phyloP scores from a whole-genome alignment of 30 jellyfish, hydroid and myxozoan species.

The Clytia hemisphaerica region DNA sequence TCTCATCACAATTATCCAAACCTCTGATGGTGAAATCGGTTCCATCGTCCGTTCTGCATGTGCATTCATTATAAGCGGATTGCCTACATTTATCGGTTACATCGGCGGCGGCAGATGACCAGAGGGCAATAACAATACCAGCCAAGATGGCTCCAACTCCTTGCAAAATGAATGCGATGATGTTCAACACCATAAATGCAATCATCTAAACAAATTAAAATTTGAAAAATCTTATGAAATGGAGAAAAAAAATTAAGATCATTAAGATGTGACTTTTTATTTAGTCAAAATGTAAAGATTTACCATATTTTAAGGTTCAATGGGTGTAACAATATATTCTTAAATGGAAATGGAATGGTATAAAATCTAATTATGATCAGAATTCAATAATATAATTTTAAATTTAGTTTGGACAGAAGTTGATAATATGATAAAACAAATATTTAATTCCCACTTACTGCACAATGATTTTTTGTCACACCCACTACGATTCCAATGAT shows the following conservation, averaged over 20 bases:
- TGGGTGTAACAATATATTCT: background rate
- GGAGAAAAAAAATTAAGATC: background rate
- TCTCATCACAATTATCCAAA: constrained; percentile 38
- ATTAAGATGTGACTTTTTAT: background rate
- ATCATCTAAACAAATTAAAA: constrained; percentile 52
- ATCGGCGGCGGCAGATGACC: constrained; percentile 56
- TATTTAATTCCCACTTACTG: constrained; percentile 36
- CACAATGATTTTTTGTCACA: constrained; percentile 67
- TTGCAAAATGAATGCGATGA: constrained; percentile 55
- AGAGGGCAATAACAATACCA: constrained; percentile 56
- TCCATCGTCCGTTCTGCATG: background rate
- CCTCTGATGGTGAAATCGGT: background rate
- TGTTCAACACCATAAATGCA: constrained; percentile 80
- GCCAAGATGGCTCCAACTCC: constrained; percentile 62
- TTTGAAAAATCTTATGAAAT: background rate
- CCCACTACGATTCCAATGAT: constrained; percentile 78
- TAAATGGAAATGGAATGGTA: too few species aligned
- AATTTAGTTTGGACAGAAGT: too few species aligned
- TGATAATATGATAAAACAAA: background rate
- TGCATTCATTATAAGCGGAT: background rate
- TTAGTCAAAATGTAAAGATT: background rate
- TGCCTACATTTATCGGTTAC: constrained; percentile 17
- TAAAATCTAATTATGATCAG: too few species aligned
- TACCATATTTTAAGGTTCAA: too few species aligned
- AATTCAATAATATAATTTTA: too few species aligned